phyloP scores from a whole-genome alignment of 2,797 vertebrate species.

The Astyanax mexicanus region DNA sequence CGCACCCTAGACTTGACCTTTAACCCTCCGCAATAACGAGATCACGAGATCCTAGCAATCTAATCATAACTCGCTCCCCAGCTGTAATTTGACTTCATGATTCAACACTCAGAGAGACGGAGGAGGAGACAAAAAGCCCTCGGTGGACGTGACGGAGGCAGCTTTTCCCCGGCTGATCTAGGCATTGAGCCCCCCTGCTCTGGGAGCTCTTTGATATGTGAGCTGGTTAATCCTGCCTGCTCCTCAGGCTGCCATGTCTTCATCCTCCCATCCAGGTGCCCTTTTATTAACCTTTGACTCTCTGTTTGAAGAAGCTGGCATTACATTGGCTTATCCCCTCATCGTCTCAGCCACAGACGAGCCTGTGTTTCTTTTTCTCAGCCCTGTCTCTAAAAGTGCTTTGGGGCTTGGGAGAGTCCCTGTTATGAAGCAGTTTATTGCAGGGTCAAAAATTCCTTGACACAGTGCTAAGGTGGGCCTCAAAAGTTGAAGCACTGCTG shows the following conservation, averaged over 20 bases:
- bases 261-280: slow-evolving; percentile 81
- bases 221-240: slow-evolving; percentile 79
- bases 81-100: slow-evolving; percentile 1
- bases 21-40: not conserved
- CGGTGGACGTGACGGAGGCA: slow-evolving; percentile 71
- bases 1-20: not conserved
- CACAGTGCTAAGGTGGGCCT: slow-evolving; percentile 31
- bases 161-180: slow-evolving; percentile 72
- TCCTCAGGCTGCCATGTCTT: slow-evolving; percentile 80
- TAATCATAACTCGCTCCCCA: not conserved
- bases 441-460: slow-evolving; percentile 49
- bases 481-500: slow-evolving; percentile 27
- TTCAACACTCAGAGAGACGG: slow-evolving; percentile 11
- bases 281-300: slow-evolving; percentile 88
- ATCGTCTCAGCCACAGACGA: slow-evolving; percentile 61
- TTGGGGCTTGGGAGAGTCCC: slow-evolving; percentile 58
- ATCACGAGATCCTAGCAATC: not conserved
- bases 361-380: slow-evolving; percentile 71
- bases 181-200: slow-evolving; percentile 60
- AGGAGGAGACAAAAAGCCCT: slow-evolving; percentile 28
- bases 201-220: slow-evolving; percentile 83
- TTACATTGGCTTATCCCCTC: slow-evolving; percentile 79
- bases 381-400: slow-evolving; percentile 69
- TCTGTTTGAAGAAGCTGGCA: slow-evolving; percentile 79
- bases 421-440: slow-evolving; percentile 68